Evolutionary conservation across 2,113 vertebrate genomes (phyloP).

Genomic region (Phalacrocorax carbo): DNA sequence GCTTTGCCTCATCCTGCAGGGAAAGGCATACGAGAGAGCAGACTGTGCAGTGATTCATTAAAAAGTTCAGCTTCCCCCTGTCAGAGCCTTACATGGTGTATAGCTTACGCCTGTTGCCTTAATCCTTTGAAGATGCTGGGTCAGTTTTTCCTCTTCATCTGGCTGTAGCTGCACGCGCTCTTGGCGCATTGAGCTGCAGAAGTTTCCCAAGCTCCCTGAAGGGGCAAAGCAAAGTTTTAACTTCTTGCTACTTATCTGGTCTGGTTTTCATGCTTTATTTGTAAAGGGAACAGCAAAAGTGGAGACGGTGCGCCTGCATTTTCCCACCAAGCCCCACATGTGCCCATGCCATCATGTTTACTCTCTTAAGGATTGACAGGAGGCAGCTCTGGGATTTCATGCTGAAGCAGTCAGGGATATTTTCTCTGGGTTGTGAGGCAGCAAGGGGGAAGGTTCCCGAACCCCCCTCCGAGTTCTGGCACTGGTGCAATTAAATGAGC

Average conservation of each 20-base stretch:
- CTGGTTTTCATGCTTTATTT: background rate
- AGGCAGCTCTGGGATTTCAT: slow-evolving; percentile 21
- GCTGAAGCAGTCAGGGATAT: slow-evolving; percentile 1
- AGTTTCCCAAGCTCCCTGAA: background rate
- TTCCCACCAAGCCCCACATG: background rate
- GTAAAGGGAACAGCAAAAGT: background rate
- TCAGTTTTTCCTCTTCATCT: slow-evolving; percentile 47
- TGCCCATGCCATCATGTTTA: background rate
- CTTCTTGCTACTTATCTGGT: background rate
- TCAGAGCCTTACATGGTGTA: slow-evolving; percentile 40
- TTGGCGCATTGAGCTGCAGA: fast-evolving
- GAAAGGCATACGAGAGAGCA: background rate
- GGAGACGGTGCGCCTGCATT: background rate
- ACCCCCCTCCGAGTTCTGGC: slow-evolving; percentile 27
- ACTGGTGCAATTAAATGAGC: background rate
- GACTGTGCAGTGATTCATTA: background rate
- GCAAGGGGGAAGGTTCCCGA: background rate
- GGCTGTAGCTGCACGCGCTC: background rate
- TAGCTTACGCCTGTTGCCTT: background rate
- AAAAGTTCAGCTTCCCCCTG: background rate
- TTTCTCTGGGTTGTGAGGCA: slow-evolving; percentile 6
- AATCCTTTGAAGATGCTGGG: slow-evolving; percentile 38
- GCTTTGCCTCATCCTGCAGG: slow-evolving; percentile 2
- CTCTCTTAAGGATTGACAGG: background rate
- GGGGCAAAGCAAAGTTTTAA: background rate